Evolutionary conservation across 2,797 vertebrate genomes (phyloP).

Genomic region (Rhynchotus rufescens): DNA sequence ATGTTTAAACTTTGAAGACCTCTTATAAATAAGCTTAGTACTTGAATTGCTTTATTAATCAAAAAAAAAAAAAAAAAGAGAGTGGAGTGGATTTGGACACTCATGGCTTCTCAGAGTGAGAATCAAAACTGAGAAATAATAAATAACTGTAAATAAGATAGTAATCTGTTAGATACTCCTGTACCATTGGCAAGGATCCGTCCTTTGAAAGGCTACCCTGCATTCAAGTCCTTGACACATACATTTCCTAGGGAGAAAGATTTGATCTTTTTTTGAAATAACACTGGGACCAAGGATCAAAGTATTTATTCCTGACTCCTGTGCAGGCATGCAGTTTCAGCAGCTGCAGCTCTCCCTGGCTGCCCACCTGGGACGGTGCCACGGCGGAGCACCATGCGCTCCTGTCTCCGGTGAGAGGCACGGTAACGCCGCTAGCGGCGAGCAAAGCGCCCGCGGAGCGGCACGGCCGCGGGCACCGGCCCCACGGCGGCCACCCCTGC

Average conservation of each 20-base stretch:
- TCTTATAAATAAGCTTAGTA: neutral
- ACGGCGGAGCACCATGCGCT: neutral
- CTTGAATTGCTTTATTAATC: neutral
- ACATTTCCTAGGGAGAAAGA: neutral
- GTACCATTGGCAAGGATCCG: neutral
- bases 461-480: neutral
- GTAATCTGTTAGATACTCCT: neutral
- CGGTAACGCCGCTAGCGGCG: neutral
- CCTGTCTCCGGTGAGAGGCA: neutral
- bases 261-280: slow-evolving; percentile 1
- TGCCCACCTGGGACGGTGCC: neutral
- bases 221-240: neutral
- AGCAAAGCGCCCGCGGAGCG: neutral
- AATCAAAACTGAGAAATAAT: neutral
- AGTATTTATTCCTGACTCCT: neutral
- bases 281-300: neutral
- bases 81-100: neutral
- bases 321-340: neutral
- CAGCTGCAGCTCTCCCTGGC: neutral
- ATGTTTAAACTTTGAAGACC: neutral
- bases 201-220: neutral
- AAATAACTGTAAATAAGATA: neutral
- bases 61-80: neutral
- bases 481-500: neutral
- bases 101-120: neutral